These are phyloP conservation scores for Phylloscopus collybita DNA, from an alignment of 2,797 vertebrate species.

Conservation along the genomic window DNA sequence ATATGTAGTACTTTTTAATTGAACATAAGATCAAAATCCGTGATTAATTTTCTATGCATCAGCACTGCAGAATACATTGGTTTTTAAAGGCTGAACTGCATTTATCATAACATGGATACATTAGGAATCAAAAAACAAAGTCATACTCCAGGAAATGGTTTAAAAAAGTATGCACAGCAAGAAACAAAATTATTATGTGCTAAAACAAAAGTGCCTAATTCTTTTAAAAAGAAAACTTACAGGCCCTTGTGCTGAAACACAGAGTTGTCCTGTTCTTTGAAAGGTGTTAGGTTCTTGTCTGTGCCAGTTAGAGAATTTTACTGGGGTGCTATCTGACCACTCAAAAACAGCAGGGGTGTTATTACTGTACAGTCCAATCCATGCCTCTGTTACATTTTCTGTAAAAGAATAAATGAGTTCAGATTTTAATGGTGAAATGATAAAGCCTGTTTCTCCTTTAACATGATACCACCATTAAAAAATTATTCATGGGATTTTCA, in stretches of 20 bases:
- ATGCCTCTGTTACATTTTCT: constrained; percentile 81
- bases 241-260: constrained; percentile 81
- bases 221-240: constrained; percentile 74
- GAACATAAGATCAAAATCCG: background rate
- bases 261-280: constrained; percentile 76
- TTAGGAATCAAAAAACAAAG: background rate
- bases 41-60: background rate
- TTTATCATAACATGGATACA: background rate
- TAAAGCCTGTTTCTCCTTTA: background rate
- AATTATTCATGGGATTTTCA: background rate
- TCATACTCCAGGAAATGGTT: background rate
- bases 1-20: background rate
- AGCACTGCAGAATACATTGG: background rate
- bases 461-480: background rate
- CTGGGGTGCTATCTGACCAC: constrained; percentile 86
- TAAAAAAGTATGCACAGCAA: fast-evolving
- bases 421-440: constrained; percentile 2
- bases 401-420: constrained; percentile 61
- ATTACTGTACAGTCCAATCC: constrained; percentile 89
- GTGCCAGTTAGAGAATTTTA: constrained; percentile 88
- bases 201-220: background rate
- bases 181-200: background rate
- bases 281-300: constrained; percentile 83
- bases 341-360: constrained; percentile 76
- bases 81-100: background rate